Conservation (phyloP, 1,140 invertebrate species). For the Amphibalanus amphitrite region DNA sequence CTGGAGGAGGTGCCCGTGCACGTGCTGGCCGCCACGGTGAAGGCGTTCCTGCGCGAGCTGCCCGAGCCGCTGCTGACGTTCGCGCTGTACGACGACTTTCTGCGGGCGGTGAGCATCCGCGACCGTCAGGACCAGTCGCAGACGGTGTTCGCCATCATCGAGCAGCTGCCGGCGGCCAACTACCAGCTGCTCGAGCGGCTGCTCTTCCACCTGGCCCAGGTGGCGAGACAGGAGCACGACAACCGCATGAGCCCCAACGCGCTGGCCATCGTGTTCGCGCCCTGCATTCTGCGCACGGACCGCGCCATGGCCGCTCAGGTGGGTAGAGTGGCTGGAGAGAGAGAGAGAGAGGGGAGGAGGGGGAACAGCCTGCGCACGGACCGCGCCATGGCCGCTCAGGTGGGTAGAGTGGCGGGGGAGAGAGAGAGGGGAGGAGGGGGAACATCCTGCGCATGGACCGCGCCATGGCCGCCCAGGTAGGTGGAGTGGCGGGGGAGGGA, state of each 20-base stretch:
- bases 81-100: constrained; percentile 85
- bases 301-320: constrained; percentile 73
- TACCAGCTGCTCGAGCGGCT: constrained; percentile 80
- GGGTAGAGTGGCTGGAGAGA: too few species aligned
- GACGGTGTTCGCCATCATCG: constrained; percentile 68
- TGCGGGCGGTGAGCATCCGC: constrained; percentile 62
- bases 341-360: too few species aligned
- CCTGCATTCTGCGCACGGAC: constrained; percentile 75
- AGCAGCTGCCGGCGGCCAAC: constrained; percentile 73
- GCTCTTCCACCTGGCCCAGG: constrained; percentile 77
- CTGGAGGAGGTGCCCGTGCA: constrained; percentile 51
- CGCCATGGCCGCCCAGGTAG: too few species aligned
- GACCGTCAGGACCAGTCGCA: constrained; percentile 63
- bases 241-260: constrained; percentile 85
- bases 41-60: constrained; percentile 79
- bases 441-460: too few species aligned
- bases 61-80: constrained; percentile 82
- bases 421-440: too few species aligned
- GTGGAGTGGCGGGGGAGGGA: too few species aligned
- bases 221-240: constrained; percentile 65
- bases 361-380: too few species aligned
- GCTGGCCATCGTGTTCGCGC: constrained; percentile 85
- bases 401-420: too few species aligned
- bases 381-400: too few species aligned
- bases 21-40: constrained; percentile 76